These are phyloP conservation scores for Thyatira batis DNA, from an alignment of 2,888 invertebrate species.

Conservation along the genomic window DNA sequence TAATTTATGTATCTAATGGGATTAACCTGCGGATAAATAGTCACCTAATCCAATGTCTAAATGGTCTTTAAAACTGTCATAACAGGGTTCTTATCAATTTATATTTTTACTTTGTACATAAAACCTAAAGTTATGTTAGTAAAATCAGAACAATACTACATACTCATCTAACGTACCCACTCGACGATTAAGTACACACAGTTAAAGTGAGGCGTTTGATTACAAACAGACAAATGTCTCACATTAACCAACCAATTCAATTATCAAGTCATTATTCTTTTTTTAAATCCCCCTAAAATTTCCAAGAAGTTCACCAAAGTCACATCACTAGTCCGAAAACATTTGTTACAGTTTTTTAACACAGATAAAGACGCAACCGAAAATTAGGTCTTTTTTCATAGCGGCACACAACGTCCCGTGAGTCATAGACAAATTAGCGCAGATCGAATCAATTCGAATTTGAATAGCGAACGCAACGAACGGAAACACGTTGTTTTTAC, in stretches of 20 bases:
- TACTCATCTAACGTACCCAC: no score
- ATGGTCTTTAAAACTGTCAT: no score
- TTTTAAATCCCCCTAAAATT: conserved; percentile 39
- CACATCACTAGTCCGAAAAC: conserved; percentile 26
- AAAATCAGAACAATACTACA: no score
- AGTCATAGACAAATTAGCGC: conserved; percentile 79
- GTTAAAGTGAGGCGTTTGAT: conserved; percentile 32
- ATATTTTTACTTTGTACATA: no score
- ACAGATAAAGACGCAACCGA: conserved; percentile 22
- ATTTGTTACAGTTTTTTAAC: conserved; percentile 31
- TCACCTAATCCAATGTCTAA: no score
- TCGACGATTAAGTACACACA: not conserved
- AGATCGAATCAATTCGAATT: conserved; percentile 74
- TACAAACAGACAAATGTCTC: conserved; percentile 53
- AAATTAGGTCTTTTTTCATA: conserved; percentile 26
- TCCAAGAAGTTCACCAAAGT: conserved; percentile 40
- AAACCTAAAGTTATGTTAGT: no score
- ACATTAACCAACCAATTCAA: conserved; percentile 59
- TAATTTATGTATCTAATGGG: conserved; percentile 2
- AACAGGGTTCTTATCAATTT: no score
- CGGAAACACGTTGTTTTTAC: conserved; percentile 79
- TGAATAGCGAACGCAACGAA: conserved; percentile 62
- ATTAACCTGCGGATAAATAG: not conserved
- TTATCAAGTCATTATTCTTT: conserved; percentile 54
- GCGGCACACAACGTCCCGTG: conserved; percentile 18